Evolutionary conservation across 2,888 invertebrate genomes (phyloP).

Genomic region (Drosophila pseudotalamancana): DNA sequence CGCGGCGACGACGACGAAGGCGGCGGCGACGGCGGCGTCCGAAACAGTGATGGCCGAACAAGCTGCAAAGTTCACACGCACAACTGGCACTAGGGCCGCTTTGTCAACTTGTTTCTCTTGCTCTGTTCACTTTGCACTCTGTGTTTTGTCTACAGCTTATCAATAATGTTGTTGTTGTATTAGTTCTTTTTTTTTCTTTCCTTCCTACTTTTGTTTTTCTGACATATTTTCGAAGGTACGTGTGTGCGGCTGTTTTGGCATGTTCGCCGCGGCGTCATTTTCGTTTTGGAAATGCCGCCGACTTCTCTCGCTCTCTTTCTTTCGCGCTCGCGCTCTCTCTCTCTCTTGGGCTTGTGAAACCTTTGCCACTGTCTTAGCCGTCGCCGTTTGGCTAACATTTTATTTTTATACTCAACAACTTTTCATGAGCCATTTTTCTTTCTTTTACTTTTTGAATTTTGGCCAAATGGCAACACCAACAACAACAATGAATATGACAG

Average conservation of each 20-base stretch:
- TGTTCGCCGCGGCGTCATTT: conserved; percentile 34
- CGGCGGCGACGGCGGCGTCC: no score
- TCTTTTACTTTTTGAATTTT: conserved; percentile 66
- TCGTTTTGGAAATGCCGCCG: conserved; percentile 41
- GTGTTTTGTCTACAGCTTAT: conserved; percentile 55
- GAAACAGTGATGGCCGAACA: no score
- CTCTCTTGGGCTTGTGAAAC: conserved; percentile 26
- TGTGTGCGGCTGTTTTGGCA: conserved; percentile 56
- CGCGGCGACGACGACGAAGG: background rate
- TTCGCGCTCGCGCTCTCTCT: conserved; percentile 7
- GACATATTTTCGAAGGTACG: conserved; percentile 34
- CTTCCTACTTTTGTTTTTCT: conserved; percentile 8
- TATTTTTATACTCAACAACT: conserved; percentile 67
- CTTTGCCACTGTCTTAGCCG: conserved; percentile 24
- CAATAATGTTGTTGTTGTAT: conserved; percentile 55
- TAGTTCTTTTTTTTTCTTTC: conserved; percentile 19
- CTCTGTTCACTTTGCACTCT: conserved; percentile 20
- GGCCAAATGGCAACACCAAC: conserved; percentile 58
- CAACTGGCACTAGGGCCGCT: conserved; percentile 24
- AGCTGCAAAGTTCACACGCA: conserved; percentile 71
- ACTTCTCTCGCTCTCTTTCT: background rate
- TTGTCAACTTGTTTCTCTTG: conserved; percentile 32
- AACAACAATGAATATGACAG: conserved; percentile 61
- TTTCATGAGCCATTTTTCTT: conserved; percentile 63
- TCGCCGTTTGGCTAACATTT: conserved; percentile 53